Evolutionary conservation across 2,888 invertebrate genomes (phyloP).

Genomic region (Mamestra brassicae): DNA sequence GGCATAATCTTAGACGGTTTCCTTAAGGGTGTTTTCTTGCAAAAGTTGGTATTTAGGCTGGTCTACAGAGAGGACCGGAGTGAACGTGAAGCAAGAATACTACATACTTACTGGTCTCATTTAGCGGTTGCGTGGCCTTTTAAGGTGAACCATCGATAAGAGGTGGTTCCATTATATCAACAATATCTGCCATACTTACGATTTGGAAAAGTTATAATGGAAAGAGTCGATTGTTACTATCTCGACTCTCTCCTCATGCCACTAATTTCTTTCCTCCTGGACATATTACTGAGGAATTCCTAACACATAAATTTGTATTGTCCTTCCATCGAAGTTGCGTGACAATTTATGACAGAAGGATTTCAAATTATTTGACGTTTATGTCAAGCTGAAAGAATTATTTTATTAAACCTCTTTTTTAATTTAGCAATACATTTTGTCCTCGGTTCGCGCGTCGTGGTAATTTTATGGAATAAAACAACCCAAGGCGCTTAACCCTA

Average conservation of each 20-base stretch:
- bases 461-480: too few species aligned
- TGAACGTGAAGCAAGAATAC: neutral
- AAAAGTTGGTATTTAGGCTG: neutral
- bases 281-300: constrained; percentile 51
- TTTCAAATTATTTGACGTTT: constrained; percentile 1
- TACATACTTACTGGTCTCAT: neutral
- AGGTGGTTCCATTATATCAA: neutral
- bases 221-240: constrained; percentile 48
- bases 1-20: neutral
- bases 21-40: neutral
- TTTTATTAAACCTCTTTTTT: neutral
- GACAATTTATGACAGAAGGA: constrained; percentile 21
- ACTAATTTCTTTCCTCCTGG: constrained; percentile 24
- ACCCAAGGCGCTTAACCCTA: too few species aligned
- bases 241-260: constrained; percentile 51
- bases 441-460: too few species aligned
- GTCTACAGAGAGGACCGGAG: neutral
- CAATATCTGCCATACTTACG: constrained; percentile 35
- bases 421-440: neutral
- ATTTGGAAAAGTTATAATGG: constrained; percentile 48
- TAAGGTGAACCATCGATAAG: neutral
- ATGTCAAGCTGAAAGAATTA: neutral
- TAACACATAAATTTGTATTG: constrained; percentile 15
- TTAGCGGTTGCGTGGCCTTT: neutral
- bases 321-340: constrained; percentile 16